These are phyloP conservation scores for Globia sparganii DNA, from an alignment of 2,888 invertebrate genomes.

Conservation along the genomic window DNA sequence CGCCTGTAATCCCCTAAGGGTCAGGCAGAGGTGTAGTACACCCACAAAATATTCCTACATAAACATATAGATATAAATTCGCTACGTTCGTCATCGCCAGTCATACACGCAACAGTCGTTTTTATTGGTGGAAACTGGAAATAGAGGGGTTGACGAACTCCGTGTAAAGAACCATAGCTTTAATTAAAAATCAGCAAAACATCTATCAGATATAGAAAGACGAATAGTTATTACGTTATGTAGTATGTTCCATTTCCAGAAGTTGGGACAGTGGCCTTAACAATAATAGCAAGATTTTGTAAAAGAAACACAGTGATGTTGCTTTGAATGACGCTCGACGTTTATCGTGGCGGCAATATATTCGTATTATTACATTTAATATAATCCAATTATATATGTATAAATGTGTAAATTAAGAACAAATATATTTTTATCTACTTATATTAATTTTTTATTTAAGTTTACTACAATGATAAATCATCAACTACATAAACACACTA, in stretches of 20 bases:
- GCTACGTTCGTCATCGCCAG: conserved; percentile 19
- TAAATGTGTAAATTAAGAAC: conserved; percentile 31
- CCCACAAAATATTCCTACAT: conserved; percentile 7
- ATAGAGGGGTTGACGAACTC: conserved; percentile 28
- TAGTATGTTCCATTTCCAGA: conserved; percentile 4
- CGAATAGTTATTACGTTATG: neutral
- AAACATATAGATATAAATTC: conserved; percentile 19
- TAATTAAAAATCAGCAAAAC: conserved; percentile 16
- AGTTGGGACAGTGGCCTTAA: conserved; percentile 15
- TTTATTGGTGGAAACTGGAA: conserved; percentile 22
- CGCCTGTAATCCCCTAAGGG: neutral
- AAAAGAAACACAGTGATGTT: conserved; percentile 1
- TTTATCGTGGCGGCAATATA: neutral
- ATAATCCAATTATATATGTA: conserved; percentile 18
- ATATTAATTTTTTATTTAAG: conserved; percentile 21
- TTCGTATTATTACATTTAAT: conserved; percentile 17
- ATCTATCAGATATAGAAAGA: conserved; percentile 1
- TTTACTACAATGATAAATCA: conserved; percentile 1
- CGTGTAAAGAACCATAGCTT: neutral
- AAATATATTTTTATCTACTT: conserved; percentile 44
- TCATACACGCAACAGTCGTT: conserved; percentile 9
- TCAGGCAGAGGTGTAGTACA: conserved; percentile 1
- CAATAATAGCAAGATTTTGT: conserved; percentile 12
- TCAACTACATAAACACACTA: neutral
- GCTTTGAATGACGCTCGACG: neutral